Percentiles rank a stretch among this genome's conserved stretches.
Conservation (phyloP, 2,797 vertebrate species). For the Rhabdophis nuchalis region DNA sequence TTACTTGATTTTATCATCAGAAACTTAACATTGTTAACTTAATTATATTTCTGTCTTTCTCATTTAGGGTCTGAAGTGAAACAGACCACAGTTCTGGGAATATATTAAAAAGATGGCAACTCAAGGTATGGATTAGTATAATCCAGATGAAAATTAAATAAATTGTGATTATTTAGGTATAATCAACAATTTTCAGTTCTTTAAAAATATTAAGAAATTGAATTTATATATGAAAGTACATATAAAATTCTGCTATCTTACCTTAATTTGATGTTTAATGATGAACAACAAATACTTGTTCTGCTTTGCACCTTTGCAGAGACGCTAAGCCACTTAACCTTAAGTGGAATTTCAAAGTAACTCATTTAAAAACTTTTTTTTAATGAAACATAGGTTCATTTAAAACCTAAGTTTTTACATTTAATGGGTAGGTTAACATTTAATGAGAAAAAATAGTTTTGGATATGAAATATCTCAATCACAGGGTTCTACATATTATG, state of each 20-base stretch:
- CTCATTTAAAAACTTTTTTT: neutral
- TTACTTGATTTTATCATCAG: neutral
- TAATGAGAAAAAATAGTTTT: neutral
- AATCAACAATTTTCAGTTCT: neutral
- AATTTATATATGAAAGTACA: neutral
- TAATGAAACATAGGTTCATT: neutral
- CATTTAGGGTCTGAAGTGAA: slow-evolving; percentile 55
- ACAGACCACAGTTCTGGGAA: slow-evolving; percentile 50
- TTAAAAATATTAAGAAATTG: neutral
- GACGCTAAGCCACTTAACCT: neutral
- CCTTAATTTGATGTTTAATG: neutral
- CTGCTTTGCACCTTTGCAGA: neutral
- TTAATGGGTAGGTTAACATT: neutral
- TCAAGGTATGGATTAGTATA: slow-evolving; percentile 70
- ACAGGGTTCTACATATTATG: neutral
- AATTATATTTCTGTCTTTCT: neutral
- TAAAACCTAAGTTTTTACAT: too few species aligned
- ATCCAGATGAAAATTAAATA: neutral
- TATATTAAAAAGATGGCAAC: slow-evolving; percentile 72
- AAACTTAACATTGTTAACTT: neutral
- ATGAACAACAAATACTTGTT: neutral
- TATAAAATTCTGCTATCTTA: neutral
- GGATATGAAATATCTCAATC: neutral
- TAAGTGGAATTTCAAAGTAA: neutral
- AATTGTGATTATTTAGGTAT: neutral